A percentile compares a stretch with the other conserved stretches of the same genome.
These are phyloP conservation scores for Colaptes auratus DNA, from an alignment of 2,113 vertebrate species.

Conservation along the genomic window DNA sequence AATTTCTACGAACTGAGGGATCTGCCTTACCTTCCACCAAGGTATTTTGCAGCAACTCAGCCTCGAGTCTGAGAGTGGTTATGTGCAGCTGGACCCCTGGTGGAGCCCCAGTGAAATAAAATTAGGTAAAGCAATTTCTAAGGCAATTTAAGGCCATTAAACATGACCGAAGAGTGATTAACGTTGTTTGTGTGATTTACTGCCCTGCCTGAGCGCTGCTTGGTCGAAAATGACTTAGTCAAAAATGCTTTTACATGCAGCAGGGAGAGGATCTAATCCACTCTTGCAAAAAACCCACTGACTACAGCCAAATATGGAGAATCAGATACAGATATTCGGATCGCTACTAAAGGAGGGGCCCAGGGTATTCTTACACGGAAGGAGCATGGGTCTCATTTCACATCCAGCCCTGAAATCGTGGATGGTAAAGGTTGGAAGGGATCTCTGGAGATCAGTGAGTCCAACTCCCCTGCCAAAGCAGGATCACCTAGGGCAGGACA, in stretches of 20 bases:
- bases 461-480: no score
- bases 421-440: no score
- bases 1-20: not conserved
- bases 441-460: no score
- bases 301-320: constrained; percentile 23
- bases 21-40: not conserved
- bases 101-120: constrained; percentile 26
- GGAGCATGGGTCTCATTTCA: not conserved
- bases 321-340: not conserved
- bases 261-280: constrained; percentile 15
- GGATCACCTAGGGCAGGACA: no score
- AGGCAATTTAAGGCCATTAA: constrained; percentile 31
- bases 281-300: not conserved
- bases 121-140: constrained; percentile 38
- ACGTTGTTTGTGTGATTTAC: constrained; percentile 63
- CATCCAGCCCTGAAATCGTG: not conserved
- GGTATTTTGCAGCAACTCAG: constrained; percentile 15
- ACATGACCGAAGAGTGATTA: constrained; percentile 38
- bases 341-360: not conserved
- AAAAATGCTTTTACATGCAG: constrained; percentile 31
- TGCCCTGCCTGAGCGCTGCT: constrained; percentile 12
- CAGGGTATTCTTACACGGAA: not conserved
- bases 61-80: not conserved
- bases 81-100: not conserved
- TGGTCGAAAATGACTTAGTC: constrained; percentile 27